Evolutionary conservation across 2,888 invertebrate species (phyloP).

Genomic region (Drosophila ezoana): DNA sequence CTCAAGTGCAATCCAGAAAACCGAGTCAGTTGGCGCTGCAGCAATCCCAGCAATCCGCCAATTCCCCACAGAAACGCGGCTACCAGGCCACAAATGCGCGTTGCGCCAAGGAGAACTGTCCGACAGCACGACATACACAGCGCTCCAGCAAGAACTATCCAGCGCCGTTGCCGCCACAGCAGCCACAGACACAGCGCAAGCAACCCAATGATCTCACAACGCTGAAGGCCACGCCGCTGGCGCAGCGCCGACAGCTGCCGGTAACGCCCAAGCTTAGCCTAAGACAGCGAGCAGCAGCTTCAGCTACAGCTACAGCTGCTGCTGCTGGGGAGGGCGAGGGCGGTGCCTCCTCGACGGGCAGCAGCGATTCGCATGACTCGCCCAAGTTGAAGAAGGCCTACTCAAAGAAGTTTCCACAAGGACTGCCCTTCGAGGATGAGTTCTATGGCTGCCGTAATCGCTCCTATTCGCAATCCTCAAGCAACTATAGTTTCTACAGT

Average conservation of each 20-base stretch:
- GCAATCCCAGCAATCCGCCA: slow-evolving; percentile 16
- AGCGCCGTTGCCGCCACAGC: slow-evolving; percentile 69
- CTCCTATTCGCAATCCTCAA: slow-evolving; percentile 84
- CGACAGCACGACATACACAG: slow-evolving; percentile 42
- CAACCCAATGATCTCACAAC: slow-evolving; percentile 76
- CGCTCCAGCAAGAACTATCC: slow-evolving; percentile 79
- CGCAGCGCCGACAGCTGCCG: slow-evolving; percentile 65
- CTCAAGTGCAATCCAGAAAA: slow-evolving; percentile 39
- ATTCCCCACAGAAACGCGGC: slow-evolving; percentile 82
- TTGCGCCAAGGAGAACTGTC: slow-evolving; percentile 83
- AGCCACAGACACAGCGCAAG: slow-evolving; percentile 47
- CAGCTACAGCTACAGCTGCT: slow-evolving; percentile 18
- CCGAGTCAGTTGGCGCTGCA: slow-evolving; percentile 49
- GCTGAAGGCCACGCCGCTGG: slow-evolving; percentile 56
- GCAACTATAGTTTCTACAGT: slow-evolving; percentile 84
- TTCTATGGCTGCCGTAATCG: slow-evolving; percentile 82
- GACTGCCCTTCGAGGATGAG: slow-evolving; percentile 85
- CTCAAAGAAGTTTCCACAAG: slow-evolving; percentile 84
- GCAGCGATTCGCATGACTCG: slow-evolving; percentile 83
- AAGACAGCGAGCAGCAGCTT: slow-evolving; percentile 39
- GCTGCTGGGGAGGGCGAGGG: slow-evolving; percentile 49
- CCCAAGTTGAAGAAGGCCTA: slow-evolving; percentile 82
- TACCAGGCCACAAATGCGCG: slow-evolving; percentile 74
- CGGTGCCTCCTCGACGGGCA: slow-evolving; percentile 76
- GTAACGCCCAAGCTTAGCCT: slow-evolving; percentile 64